phyloP scores from a whole-genome alignment of 2,797 vertebrate genomes.

The Eupleurogrammus muticus region DNA sequence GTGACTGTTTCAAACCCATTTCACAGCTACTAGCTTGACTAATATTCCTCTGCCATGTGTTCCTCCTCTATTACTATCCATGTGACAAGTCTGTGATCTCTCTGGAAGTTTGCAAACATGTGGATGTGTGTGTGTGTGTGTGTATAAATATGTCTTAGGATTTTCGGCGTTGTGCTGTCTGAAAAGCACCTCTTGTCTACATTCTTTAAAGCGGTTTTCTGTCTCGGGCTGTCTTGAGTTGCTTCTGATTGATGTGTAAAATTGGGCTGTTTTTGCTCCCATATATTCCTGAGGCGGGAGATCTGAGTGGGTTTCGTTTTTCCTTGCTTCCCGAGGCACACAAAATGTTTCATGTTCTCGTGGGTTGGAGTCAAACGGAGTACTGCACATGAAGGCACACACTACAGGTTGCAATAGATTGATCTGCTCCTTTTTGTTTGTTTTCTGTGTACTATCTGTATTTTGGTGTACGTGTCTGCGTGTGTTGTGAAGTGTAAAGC shows the following conservation, averaged over 20 bases:
- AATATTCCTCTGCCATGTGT: conserved; percentile 63
- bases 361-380: conserved; percentile 73
- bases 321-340: conserved; percentile 62
- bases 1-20: conserved; percentile 71
- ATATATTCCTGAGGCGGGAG: conserved; percentile 69
- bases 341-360: conserved; percentile 73
- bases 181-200: conserved; percentile 59
- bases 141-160: conserved; percentile 68
- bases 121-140: conserved; percentile 56
- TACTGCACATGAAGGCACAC: conserved; percentile 65
- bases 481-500: conserved; percentile 58
- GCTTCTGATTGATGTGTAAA: conserved; percentile 71
- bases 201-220: conserved; percentile 65
- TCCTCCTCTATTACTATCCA: conserved; percentile 58
- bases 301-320: conserved; percentile 70
- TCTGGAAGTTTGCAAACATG: conserved; percentile 54
- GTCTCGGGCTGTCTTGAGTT: conserved; percentile 57
- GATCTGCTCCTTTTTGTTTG: conserved; percentile 63
- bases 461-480: conserved; percentile 34
- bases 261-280: conserved; percentile 74
- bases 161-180: conserved; percentile 60
- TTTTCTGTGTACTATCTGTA: conserved; percentile 47
- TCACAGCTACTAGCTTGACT: conserved; percentile 74
- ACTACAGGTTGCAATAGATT: conserved; percentile 68
- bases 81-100: conserved; percentile 67